Conservation (phyloP, 2,888 invertebrate species). For the Norana najaformis region DNA sequence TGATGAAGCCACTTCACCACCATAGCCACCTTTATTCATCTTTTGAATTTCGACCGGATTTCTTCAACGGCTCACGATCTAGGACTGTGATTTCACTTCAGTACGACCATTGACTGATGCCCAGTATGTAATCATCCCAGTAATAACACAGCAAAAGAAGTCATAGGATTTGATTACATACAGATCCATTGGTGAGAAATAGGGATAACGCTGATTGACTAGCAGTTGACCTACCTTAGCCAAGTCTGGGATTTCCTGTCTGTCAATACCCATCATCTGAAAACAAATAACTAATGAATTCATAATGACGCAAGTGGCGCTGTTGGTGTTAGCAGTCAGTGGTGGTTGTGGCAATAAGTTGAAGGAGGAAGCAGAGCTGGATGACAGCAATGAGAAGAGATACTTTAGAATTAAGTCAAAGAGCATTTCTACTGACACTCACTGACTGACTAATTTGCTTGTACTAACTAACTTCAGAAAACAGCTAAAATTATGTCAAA, state of each 20-base stretch:
- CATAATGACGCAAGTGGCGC: not conserved
- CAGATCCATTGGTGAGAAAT: too few relatives aligned
- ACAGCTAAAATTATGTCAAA: not conserved
- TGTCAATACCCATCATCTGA: slow-evolving; percentile 78
- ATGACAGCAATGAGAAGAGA: not conserved
- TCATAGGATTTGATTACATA: too few relatives aligned
- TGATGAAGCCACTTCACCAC: too few relatives aligned
- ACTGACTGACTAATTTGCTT: not conserved
- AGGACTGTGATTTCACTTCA: too few relatives aligned
- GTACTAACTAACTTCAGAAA: not conserved
- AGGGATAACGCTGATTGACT: too few relatives aligned
- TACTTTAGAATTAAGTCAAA: not conserved
- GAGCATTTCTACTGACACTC: not conserved
- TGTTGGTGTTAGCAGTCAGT: not conserved
- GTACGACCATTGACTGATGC: too few relatives aligned
- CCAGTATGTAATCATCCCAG: too few relatives aligned
- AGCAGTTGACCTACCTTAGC: slow-evolving; percentile 72
- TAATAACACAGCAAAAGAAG: too few relatives aligned
- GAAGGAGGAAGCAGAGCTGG: not conserved
- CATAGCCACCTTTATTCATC: too few relatives aligned
- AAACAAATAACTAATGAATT: not conserved
- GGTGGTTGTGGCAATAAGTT: not conserved
- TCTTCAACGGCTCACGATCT: too few relatives aligned
- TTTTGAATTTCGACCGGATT: too few relatives aligned
- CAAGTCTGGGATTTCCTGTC: slow-evolving; percentile 96